These are phyloP conservation scores for Erithacus rubecula DNA, from an alignment of 2,797 vertebrate species.

Conservation along the genomic window DNA sequence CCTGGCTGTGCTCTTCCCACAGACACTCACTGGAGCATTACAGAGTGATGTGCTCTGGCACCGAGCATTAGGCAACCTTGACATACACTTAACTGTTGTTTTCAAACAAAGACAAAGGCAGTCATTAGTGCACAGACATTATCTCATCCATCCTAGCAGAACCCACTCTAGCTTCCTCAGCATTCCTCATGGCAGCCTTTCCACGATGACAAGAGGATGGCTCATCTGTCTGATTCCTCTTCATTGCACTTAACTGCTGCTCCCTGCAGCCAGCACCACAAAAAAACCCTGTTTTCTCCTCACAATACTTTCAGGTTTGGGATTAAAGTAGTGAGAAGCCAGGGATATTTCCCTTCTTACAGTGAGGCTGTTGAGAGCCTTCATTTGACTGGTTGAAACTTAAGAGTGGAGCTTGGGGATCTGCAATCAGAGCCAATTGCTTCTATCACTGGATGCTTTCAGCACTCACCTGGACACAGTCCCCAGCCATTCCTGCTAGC, in stretches of 20 bases:
- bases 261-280: neutral
- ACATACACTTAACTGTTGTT: neutral
- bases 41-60: neutral
- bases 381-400: neutral
- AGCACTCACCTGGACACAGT: neutral
- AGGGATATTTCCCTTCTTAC: neutral
- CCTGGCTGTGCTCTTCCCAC: neutral
- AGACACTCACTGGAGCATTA: accelerated
- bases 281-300: neutral
- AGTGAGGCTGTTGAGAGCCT: neutral
- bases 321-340: neutral
- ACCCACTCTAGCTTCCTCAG: neutral
- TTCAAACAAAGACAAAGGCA: conserved; percentile 17
- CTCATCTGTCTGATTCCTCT: neutral
- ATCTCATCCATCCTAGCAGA: conserved; percentile 25
- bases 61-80: neutral
- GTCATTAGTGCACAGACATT: neutral
- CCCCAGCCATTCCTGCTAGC: neutral
- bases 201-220: neutral
- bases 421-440: neutral
- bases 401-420: neutral
- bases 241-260: neutral
- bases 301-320: neutral
- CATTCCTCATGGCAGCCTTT: neutral
- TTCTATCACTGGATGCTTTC: neutral